A percentile compares a stretch with the other conserved stretches of the same genome.
Evolutionary conservation across 1,140 invertebrate genomes (phyloP).

Genomic region (Phortica variegata): DNA sequence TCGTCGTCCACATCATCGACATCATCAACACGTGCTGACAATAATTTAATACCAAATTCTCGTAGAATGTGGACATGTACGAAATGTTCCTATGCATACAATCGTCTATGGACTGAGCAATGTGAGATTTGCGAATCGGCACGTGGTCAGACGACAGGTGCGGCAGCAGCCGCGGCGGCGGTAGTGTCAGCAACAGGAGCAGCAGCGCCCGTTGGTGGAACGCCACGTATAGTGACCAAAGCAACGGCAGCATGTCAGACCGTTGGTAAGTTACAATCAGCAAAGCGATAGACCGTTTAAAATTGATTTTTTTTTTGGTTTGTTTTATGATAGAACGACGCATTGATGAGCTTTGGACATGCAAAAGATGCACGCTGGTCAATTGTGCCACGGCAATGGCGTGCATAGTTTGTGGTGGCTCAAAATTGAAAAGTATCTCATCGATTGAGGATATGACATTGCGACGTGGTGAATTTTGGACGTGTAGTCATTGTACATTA

Average conservation of each 20-base stretch:
- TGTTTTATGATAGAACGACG: constrained; percentile 18
- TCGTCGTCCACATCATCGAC: neutral
- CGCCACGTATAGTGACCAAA: too few relatives aligned
- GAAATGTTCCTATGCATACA: constrained; percentile 85
- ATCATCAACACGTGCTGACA: constrained; percentile 36
- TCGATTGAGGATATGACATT: constrained; percentile 68
- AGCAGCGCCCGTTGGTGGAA: constrained; percentile 4
- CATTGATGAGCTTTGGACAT: constrained; percentile 70
- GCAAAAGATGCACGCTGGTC: constrained; percentile 82
- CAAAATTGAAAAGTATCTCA: constrained; percentile 69
- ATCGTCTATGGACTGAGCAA: constrained; percentile 72
- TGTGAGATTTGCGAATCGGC: constrained; percentile 79
- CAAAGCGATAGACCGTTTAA: too few relatives aligned
- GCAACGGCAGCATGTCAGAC: too few relatives aligned
- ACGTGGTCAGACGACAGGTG: constrained; percentile 62
- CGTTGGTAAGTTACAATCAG: too few relatives aligned
- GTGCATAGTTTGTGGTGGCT: constrained; percentile 82
- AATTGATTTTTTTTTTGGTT: too few relatives aligned
- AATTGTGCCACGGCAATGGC: constrained; percentile 69
- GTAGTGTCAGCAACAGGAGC: constrained; percentile 1
- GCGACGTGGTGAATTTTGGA: constrained; percentile 77
- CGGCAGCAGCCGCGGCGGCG: constrained; percentile 56
- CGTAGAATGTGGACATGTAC: constrained; percentile 81
- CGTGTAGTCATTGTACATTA: constrained; percentile 75
- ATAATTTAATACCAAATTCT: constrained; percentile 38